Evolutionary conservation across 1,140 invertebrate species (phyloP).

Genomic region (Bradynema listronoti): DNA sequence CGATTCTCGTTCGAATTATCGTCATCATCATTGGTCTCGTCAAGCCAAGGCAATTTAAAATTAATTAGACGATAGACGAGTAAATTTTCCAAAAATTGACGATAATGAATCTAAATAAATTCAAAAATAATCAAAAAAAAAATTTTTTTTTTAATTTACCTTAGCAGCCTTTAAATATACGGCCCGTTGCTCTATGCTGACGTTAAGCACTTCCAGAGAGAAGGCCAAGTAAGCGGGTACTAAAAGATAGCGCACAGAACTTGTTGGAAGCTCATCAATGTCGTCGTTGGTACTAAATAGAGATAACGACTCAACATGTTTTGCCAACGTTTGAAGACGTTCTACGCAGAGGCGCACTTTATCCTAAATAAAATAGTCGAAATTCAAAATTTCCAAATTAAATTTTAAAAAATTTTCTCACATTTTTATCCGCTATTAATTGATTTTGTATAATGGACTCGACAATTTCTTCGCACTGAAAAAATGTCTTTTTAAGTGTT

Average conservation of each 20-base stretch:
- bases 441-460: too few species aligned
- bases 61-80: slow-evolving; percentile 22
- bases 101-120: slow-evolving; percentile 23
- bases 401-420: too few species aligned
- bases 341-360: slow-evolving; percentile 17
- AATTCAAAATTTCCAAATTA: too few species aligned
- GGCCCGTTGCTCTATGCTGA: slow-evolving; percentile 18
- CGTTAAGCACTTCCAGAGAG: slow-evolving; percentile 24
- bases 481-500: too few species aligned
- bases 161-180: slow-evolving; percentile 26
- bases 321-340: slow-evolving; percentile 14
- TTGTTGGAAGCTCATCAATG: slow-evolving; percentile 32
- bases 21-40: slow-evolving; percentile 13
- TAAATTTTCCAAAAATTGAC: slow-evolving; percentile 23
- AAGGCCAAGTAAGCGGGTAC: slow-evolving; percentile 33
- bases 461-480: too few species aligned
- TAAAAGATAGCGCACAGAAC: slow-evolving; percentile 24
- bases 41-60: slow-evolving; percentile 29
- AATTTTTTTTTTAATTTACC: slow-evolving; percentile 11
- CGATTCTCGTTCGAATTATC: neutral
- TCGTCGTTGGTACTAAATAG: slow-evolving; percentile 34
- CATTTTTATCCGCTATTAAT: too few species aligned
- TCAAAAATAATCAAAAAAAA: slow-evolving; percentile 8
- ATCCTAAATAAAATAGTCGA: slow-evolving; percentile 16
- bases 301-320: slow-evolving; percentile 15